Evolutionary conservation across 2,797 vertebrate genomes (phyloP).

Genomic region (Trachurus trachurus): DNA sequence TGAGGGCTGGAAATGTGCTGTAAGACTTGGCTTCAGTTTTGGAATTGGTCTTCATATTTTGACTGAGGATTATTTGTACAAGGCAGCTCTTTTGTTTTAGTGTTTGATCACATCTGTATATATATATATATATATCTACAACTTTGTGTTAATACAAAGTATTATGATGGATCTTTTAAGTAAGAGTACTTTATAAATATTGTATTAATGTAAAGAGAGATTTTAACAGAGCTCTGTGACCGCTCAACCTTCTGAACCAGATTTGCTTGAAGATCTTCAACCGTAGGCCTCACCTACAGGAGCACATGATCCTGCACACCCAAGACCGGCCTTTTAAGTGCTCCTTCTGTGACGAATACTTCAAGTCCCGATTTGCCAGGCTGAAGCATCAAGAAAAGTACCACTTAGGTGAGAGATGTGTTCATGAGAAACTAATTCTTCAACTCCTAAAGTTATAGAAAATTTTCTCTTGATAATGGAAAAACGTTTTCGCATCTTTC

Average conservation of each 20-base stretch:
- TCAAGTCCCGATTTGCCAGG: conserved; percentile 96
- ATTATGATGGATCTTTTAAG: neutral
- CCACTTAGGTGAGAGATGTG: conserved; percentile 90
- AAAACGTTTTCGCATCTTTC: neutral
- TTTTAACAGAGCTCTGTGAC: neutral
- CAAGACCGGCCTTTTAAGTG: conserved; percentile 99
- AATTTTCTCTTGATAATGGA: neutral
- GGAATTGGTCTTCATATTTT: neutral
- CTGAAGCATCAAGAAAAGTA: conserved; percentile 98
- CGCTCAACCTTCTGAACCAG: conserved; percentile 75
- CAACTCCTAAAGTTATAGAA: neutral
- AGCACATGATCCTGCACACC: conserved; percentile 98
- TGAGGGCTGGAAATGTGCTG: conserved; percentile 98
- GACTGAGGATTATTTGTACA: neutral
- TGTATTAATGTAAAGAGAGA: neutral
- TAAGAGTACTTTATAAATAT: neutral
- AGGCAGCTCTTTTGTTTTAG: no score
- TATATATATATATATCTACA: no score
- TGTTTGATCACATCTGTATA: no score
- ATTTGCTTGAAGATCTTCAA: conserved; percentile 97
- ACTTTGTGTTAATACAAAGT: neutral
- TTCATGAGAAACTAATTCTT: neutral
- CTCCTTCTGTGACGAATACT: conserved; percentile 96
- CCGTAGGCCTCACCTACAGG: conserved; percentile 94
- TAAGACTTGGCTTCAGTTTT: conserved; percentile 77